These are phyloP conservation scores for Sipha maydis DNA, from an alignment of 2,888 invertebrate genomes.

Conservation along the genomic window DNA sequence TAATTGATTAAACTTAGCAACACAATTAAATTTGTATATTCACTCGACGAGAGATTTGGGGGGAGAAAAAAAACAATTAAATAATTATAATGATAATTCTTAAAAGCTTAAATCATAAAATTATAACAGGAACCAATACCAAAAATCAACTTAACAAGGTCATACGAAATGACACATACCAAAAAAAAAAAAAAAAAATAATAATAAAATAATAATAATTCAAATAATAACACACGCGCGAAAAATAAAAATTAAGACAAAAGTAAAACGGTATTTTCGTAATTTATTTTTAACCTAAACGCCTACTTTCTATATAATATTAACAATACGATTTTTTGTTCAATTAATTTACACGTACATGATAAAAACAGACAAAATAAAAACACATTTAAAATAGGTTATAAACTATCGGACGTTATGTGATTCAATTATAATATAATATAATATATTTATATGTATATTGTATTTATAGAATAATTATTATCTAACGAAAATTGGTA, in stretches of 20 bases:
- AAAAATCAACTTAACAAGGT: slow-evolving; percentile 62
- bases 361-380: slow-evolving; percentile 54
- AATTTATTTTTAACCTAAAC: slow-evolving; percentile 49
- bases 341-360: slow-evolving; percentile 58
- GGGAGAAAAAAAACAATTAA: slow-evolving; percentile 8
- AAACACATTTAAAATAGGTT: slow-evolving; percentile 54
- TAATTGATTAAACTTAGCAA: slow-evolving; percentile 49
- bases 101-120: slow-evolving; percentile 60
- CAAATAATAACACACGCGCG: slow-evolving; percentile 45
- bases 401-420: slow-evolving; percentile 60
- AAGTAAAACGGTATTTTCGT: slow-evolving; percentile 32
- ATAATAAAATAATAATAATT: slow-evolving; percentile 54
- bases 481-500: slow-evolving; percentile 55
- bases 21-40: slow-evolving; percentile 29
- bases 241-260: slow-evolving; percentile 38
- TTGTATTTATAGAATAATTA: slow-evolving; percentile 49
- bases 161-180: slow-evolving; percentile 40
- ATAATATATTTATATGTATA: slow-evolving; percentile 4
- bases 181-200: slow-evolving; percentile 40
- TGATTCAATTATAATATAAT: slow-evolving; percentile 51
- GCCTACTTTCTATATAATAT: slow-evolving; percentile 51
- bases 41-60: slow-evolving; percentile 30
- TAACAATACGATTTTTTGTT: slow-evolving; percentile 57
- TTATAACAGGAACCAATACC: slow-evolving; percentile 62
- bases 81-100: slow-evolving; percentile 48